Base-by-base conservation (phyloP, 2,113 vertebrate species). In the Hippocampus mohnikei region DNA sequence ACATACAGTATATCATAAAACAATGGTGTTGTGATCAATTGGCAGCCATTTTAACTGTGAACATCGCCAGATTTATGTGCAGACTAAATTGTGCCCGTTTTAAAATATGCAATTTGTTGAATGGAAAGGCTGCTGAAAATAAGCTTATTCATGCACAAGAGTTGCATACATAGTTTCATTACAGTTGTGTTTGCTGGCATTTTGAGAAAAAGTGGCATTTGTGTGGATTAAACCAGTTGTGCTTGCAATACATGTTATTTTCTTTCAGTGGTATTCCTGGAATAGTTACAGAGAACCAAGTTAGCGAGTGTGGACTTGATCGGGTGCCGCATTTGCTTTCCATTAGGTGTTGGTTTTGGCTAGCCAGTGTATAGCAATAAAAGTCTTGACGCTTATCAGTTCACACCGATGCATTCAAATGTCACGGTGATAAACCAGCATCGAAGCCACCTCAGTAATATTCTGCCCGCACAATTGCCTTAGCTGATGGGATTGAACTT, bases 401-500 rank as follows among this genome's bases (percentile, higher is more conserved):
- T 25, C 8, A 29, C 27, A 3, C 25, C 8, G 58, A 1, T 59
- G 58, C 58, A 59, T 33, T 60, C 58, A 60, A 60, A 60, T 60
- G 15, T 29, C 27, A 18, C 16, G 6, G 25, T 18, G 13, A 60
- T 9, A 10, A 60, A 60, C 8, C 12, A 33, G 27, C 27, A 33
- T 33, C 8, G 58, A 18, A 33, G 58, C 58, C 62, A 59, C 70
- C 75, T 52, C 76, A 76, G 78, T 78, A 70, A 79, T 78, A 76
- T 86, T 87, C 69, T 85, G 83, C 88, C 72, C 71, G 81, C 88
- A 88, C 88, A 86, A 85, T 90, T 90, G 87, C 87, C 80, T 86
- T 81, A 66, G 81, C 87, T 89, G 86, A 91, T 90, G 85, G 85
- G 86, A 90, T 89, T 87, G 84, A 82, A 85, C 87, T 82, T 84